These are phyloP conservation scores for Phoebastria nigripes DNA, from an alignment of 2,797 vertebrate genomes.

Conservation along the genomic window DNA sequence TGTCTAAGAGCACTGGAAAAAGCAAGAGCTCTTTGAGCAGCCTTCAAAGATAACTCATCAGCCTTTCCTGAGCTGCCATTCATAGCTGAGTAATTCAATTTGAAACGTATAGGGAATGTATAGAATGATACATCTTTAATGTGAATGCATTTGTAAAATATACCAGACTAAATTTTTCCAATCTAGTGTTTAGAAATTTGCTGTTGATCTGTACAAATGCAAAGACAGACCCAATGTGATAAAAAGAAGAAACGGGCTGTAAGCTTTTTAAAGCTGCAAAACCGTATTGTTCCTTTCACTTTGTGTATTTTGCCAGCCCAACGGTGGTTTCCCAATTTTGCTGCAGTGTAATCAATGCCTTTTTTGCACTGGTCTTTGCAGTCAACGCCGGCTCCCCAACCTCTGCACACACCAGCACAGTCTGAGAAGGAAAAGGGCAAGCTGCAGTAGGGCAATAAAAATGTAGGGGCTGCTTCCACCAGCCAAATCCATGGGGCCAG, in stretches of 20 bases:
- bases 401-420: background rate
- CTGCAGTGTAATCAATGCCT: background rate
- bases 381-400: rapidly evolving
- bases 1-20: background rate
- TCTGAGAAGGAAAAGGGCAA: background rate
- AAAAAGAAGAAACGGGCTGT: background rate
- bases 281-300: background rate
- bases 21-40: background rate
- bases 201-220: background rate
- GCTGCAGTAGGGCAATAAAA: background rate
- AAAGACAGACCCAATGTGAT: background rate
- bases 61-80: background rate
- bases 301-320: background rate
- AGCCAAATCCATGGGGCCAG: rapidly evolving
- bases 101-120: background rate
- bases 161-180: background rate
- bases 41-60: background rate
- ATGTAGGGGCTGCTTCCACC: background rate
- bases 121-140: background rate
- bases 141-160: background rate
- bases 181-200: background rate
- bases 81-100: background rate
- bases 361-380: background rate
- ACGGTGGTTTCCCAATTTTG: rapidly evolving
- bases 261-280: background rate